phyloP scores from a whole-genome alignment of 2,113 vertebrate species.

The Pedionomus torquatus region DNA sequence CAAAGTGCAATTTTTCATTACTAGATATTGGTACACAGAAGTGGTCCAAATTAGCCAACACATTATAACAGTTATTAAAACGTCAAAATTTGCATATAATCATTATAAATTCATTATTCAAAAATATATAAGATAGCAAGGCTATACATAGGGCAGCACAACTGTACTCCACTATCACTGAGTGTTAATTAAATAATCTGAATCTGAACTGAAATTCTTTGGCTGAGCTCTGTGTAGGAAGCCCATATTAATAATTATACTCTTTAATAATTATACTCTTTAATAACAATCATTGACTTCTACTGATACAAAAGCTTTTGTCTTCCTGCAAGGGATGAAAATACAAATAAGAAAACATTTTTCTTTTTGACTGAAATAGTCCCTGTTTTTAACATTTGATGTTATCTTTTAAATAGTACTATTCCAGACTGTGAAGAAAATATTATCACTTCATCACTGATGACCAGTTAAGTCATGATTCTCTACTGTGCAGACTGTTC shows the following conservation, averaged over 20 bases:
- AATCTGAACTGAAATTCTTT: background rate
- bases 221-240: background rate
- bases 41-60: background rate
- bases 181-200: constrained; percentile 29
- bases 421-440: constrained; percentile 53
- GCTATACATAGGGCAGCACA: background rate
- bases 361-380: constrained; percentile 45
- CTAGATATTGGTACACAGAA: background rate
- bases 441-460: constrained; percentile 63
- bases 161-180: background rate
- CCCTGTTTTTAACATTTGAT: background rate
- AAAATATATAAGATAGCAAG: background rate
- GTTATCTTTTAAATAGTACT: constrained; percentile 54
- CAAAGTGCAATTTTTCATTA: background rate
- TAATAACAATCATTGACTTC: constrained; percentile 17
- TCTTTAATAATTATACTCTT: background rate
- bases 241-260: background rate
- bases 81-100: constrained; percentile 1
- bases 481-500: constrained; percentile 43
- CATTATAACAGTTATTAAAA: constrained; percentile 15
- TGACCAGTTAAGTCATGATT: constrained; percentile 55
- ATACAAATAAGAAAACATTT: constrained; percentile 42
- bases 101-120: constrained; percentile 3
- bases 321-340: constrained; percentile 14
- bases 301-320: constrained; percentile 25